Conservation (phyloP, 2,888 invertebrate genomes). For the Auanema freiburgensis region DNA sequence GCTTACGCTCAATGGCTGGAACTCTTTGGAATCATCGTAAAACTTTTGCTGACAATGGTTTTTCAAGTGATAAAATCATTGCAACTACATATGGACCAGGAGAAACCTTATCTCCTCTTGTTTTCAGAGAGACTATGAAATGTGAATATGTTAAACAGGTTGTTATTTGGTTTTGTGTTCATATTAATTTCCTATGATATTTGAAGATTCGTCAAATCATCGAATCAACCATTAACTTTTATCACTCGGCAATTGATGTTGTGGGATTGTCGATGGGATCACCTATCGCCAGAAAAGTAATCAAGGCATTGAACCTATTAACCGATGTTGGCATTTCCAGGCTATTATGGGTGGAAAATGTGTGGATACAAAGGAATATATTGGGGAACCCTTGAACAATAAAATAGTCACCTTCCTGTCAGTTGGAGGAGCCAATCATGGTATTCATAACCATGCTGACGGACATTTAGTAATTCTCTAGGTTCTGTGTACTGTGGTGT, state of each 20-base stretch:
- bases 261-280: conserved; percentile 20
- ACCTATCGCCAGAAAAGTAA: conserved; percentile 17
- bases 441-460: background rate
- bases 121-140: conserved; percentile 18
- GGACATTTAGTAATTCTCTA: too few relatives aligned
- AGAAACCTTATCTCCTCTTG: conserved; percentile 6
- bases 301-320: background rate
- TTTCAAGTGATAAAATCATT: conserved; percentile 5
- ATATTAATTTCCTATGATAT: background rate
- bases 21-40: conserved; percentile 10
- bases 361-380: conserved; percentile 20
- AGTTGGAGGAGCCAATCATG: conserved; percentile 21
- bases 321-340: background rate
- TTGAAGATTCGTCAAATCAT: conserved; percentile 14
- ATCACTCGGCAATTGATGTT: conserved; percentile 14
- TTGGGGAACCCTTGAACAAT: conserved; percentile 13
- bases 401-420: conserved; percentile 14
- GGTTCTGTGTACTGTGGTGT: conserved; percentile 16
- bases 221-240: conserved; percentile 17
- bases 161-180: background rate
- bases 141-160: conserved; percentile 22
- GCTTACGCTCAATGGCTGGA: conserved; percentile 21
- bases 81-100: conserved; percentile 21
- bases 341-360: conserved; percentile 22
- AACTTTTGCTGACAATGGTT: conserved; percentile 10